These are phyloP conservation scores for Lophochroa leadbeateri DNA, from an alignment of 2,113 vertebrate species.

Conservation along the genomic window DNA sequence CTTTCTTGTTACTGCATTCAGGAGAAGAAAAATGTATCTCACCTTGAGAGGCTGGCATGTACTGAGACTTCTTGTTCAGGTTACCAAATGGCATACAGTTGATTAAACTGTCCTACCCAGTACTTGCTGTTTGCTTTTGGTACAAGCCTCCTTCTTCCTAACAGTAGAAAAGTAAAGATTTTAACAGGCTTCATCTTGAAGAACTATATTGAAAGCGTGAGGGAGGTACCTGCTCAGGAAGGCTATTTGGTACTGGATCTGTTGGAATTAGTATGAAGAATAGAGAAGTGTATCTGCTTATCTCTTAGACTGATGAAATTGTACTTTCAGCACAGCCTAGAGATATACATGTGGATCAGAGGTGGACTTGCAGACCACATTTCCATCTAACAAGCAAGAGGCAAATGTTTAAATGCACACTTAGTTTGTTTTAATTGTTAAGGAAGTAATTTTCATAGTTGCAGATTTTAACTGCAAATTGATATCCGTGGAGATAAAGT, in stretches of 20 bases:
- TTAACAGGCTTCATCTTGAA: neutral
- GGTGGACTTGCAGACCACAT: neutral
- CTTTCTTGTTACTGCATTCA: neutral
- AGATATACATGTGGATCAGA: neutral
- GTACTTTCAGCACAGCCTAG: neutral
- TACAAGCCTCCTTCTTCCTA: neutral
- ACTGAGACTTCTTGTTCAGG: neutral
- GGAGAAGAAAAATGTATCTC: neutral
- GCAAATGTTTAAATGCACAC: neutral
- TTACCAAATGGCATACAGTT: neutral
- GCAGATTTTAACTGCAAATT: neutral
- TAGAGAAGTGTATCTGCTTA: neutral
- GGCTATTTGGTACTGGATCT: neutral
- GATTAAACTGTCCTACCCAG: neutral
- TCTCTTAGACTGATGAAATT: neutral
- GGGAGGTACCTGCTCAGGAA: neutral
- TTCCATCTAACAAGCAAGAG: neutral
- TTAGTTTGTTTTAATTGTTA: neutral
- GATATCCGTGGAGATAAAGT: neutral
- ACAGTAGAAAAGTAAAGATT: neutral
- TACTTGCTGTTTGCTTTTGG: neutral
- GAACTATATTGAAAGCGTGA: neutral
- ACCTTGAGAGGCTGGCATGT: accelerated
- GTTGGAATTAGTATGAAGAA: neutral
- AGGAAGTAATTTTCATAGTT: neutral